Percentiles rank a stretch among this genome's conserved stretches.
Evolutionary conservation across 2,797 vertebrate genomes (phyloP).

Genomic region (Amblyraja radiata): DNA sequence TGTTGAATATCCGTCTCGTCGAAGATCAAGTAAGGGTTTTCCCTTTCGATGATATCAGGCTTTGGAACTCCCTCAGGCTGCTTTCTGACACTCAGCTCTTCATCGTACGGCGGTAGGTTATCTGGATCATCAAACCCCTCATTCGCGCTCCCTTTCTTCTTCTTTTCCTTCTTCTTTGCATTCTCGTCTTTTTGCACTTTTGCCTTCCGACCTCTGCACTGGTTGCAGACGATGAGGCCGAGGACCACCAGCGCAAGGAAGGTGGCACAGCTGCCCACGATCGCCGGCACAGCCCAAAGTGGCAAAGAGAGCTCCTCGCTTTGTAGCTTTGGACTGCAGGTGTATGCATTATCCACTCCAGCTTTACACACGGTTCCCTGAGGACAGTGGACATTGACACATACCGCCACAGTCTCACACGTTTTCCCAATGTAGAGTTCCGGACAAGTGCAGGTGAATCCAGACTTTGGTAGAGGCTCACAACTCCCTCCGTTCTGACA

Average conservation of each 20-base stretch:
- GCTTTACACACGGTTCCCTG: slow-evolving; percentile 69
- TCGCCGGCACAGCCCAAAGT: slow-evolving; percentile 91
- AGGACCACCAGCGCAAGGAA: slow-evolving; percentile 83
- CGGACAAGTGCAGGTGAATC: slow-evolving; percentile 79
- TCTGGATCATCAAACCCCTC: slow-evolving; percentile 92
- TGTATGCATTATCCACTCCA: slow-evolving; percentile 61
- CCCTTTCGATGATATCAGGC: slow-evolving; percentile 91
- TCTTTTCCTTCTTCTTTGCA: slow-evolving; percentile 80
- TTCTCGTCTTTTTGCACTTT: slow-evolving; percentile 76
- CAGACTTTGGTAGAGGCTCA: slow-evolving; percentile 59
- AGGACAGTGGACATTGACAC: slow-evolving; percentile 74
- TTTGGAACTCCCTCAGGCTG: slow-evolving; percentile 96
- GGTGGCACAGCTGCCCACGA: slow-evolving; percentile 86
- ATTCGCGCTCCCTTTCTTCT: slow-evolving; percentile 94
- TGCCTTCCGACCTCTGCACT: slow-evolving; percentile 74
- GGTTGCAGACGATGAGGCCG: slow-evolving; percentile 87
- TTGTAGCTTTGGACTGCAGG: slow-evolving; percentile 61
- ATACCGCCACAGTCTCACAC: slow-evolving; percentile 79
- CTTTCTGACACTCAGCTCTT: slow-evolving; percentile 90
- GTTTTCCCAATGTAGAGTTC: slow-evolving; percentile 73
- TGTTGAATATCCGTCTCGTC: slow-evolving; percentile 86
- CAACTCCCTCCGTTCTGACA: slow-evolving; percentile 89
- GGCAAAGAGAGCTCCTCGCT: slow-evolving; percentile 70
- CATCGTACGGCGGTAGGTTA: slow-evolving; percentile 85
- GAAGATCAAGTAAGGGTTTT: slow-evolving; percentile 94